Conservation (phyloP, 2,113 vertebrate genomes). For the Urocynchramus pylzowi region DNA sequence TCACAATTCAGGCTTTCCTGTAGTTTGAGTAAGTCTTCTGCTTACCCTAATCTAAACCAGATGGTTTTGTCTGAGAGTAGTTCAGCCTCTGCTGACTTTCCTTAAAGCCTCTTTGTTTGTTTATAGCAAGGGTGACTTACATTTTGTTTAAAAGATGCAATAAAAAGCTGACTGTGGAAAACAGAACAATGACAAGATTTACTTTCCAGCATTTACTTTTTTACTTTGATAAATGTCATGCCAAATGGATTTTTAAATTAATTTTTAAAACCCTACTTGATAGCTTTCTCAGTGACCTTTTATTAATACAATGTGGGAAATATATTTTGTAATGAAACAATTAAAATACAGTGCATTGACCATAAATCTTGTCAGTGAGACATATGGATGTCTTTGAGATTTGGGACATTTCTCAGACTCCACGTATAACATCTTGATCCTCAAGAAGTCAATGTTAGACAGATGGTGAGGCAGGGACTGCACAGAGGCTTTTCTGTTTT, state of each 20-base stretch:
- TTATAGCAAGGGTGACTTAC: neutral
- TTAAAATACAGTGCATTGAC: constrained; percentile 13
- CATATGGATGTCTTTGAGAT: neutral
- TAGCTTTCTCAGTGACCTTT: constrained; percentile 50
- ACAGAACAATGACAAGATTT: constrained; percentile 3
- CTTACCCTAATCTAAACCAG: neutral
- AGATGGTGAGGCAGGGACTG: neutral
- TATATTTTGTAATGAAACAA: constrained; percentile 30
- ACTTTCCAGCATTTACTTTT: constrained; percentile 16
- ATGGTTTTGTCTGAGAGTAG: neutral
- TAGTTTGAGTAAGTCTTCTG: neutral
- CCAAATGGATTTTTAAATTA: constrained; percentile 35
- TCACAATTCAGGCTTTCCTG: neutral
- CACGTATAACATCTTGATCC: neutral
- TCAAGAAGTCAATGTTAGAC: neutral
- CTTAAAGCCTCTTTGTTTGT: constrained; percentile 23
- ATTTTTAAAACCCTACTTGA: constrained; percentile 32
- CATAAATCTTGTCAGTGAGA: neutral
- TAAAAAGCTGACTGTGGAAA: constrained; percentile 28
- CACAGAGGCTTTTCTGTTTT: neutral
- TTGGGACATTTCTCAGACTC: neutral
- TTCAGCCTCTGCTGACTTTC: constrained; percentile 1
- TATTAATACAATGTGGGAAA: constrained; percentile 41
- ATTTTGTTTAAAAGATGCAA: constrained; percentile 17
- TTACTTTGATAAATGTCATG: constrained; percentile 40